Base-by-base conservation (phyloP, 2,888 invertebrate genomes). In the Tyria jacobaeae region DNA sequence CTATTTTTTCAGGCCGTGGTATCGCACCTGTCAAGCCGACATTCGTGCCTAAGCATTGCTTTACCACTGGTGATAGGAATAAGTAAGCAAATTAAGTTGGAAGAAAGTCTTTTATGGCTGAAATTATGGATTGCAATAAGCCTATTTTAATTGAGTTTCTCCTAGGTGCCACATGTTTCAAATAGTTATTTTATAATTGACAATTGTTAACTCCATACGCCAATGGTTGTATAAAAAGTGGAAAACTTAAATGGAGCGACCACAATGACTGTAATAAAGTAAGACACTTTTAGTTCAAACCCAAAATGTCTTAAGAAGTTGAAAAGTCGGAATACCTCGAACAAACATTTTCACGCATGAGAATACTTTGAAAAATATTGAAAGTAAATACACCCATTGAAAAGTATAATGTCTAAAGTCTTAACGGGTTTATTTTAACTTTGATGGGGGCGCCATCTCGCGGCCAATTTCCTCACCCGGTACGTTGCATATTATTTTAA, bases 381-480 rank as follows among this genome's bases (percentile, higher is more conserved):
- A 69, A 71, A 77, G 75, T 77, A 73, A 78, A 72, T 59, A 56
- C 41, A 76, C 52, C 71, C 62, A 54, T 71, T 65, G 73, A 79
- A 81, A 82, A 86, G 80, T 80, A 68, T 85, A 86, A 87, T 80
- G 80, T 76, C 65, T 73, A 64, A 82, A 87, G 83, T 84, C 84
- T 82, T 86, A 87, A 90, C 83, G 80, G 83, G 79, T 81, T 85
- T 84, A 87, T 83, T 85, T 86, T 76, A 91, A 90, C 86, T 91
- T 87, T 76, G 80, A 80, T 78, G 50, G 60, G 71, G 71, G 65
- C 82, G 82, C 87, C 88, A 90, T 89, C 86, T 89, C 80, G 81
- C 81, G 87, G 90, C 83, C 89, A 87, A 89, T 91, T 89, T 86
- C 83, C 86, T 81, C 82, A 88, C 83, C 81, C 74, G 62, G 76